Conservation (phyloP, 2,888 invertebrate genomes). For the Diogma glabrata region DNA sequence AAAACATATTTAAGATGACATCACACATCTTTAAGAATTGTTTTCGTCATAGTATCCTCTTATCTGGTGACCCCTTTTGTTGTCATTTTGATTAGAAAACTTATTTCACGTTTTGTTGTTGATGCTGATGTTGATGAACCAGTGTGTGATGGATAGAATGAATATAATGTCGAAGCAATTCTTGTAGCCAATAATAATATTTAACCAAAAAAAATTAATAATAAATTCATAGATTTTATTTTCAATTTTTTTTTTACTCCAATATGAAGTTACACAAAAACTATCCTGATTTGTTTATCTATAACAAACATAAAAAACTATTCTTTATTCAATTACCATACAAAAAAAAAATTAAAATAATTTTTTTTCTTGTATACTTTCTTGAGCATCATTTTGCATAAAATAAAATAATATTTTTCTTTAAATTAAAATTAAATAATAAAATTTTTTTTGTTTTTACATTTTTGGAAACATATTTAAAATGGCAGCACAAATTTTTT, state of each 20-base stretch:
- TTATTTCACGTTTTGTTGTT: slow-evolving; percentile 54
- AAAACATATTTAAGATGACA: slow-evolving; percentile 66
- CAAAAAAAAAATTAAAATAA: too few relatives aligned
- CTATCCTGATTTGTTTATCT: neutral
- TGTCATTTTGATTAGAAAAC: slow-evolving; percentile 38
- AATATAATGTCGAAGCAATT: slow-evolving; percentile 62
- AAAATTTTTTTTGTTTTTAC: slow-evolving; percentile 26
- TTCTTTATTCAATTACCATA: too few relatives aligned
- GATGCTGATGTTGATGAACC: slow-evolving; percentile 32
- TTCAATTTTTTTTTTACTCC: slow-evolving; percentile 16
- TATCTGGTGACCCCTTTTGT: slow-evolving; percentile 30
- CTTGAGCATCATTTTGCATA: too few relatives aligned
- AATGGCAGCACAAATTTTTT: slow-evolving; percentile 79
- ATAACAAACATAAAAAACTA: too few relatives aligned
- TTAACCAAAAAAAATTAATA: too few relatives aligned
- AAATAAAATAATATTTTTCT: too few relatives aligned
- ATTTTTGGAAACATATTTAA: slow-evolving; percentile 57
- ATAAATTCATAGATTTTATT: too few relatives aligned
- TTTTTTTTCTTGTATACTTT: too few relatives aligned
- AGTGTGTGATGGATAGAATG: slow-evolving; percentile 42
- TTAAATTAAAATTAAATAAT: too few relatives aligned
- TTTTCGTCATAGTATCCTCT: slow-evolving; percentile 80
- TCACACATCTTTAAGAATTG: slow-evolving; percentile 81
- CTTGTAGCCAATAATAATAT: too few relatives aligned
- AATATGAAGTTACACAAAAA: slow-evolving; percentile 18